A percentile compares a stretch with the other conserved stretches of the same genome.
These are phyloP conservation scores for Xenus cinereus DNA, from an alignment of 2,113 vertebrate species.

Conservation along the genomic window DNA sequence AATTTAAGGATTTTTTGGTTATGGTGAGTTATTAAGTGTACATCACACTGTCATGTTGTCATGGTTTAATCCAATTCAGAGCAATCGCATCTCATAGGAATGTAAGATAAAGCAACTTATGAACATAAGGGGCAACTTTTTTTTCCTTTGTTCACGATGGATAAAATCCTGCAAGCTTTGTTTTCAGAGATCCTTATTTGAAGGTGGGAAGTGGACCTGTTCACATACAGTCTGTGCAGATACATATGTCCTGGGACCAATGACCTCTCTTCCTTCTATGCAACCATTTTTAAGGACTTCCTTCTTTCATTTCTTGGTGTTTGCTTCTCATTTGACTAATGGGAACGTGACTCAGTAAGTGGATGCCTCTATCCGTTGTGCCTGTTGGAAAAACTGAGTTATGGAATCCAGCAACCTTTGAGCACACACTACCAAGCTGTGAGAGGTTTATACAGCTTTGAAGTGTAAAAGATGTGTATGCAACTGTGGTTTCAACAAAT, in stretches of 20 bases:
- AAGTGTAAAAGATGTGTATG: neutral
- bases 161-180: neutral
- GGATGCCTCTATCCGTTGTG: neutral
- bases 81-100: neutral
- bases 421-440: rapidly evolving
- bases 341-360: neutral
- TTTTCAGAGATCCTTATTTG: neutral
- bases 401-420: neutral
- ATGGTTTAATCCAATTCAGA: neutral
- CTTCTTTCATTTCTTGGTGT: neutral
- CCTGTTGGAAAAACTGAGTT: neutral
- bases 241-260: neutral
- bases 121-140: neutral
- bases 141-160: neutral
- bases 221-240: neutral
- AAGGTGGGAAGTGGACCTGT: neutral
- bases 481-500: neutral
- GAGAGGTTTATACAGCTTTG: neutral
- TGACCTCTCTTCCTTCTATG: neutral
- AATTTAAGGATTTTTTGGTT: neutral
- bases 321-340: neutral
- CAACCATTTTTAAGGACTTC: neutral
- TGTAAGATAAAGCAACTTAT: neutral
- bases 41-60: neutral
- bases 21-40: neutral